Base-by-base conservation (phyloP, 2,888 invertebrate species). In the Odiellus spinosus region DNA sequence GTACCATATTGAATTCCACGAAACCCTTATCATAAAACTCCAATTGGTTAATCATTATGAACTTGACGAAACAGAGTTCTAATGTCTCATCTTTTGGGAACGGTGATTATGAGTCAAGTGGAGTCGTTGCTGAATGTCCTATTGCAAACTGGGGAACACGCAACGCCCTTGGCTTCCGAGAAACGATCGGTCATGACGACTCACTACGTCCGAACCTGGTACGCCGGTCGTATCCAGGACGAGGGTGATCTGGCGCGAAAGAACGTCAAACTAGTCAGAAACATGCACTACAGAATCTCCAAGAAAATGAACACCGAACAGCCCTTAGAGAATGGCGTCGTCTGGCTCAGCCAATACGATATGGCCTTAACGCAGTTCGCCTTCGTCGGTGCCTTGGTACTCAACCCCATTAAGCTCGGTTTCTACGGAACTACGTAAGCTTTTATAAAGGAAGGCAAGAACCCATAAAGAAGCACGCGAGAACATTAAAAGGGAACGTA, bases 361-460 rank as follows among this genome's bases (percentile, higher is more conserved):
- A 75, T 90, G 73, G 80, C 80, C 0, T 63, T 87, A 11, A 86
- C 88, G 0, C 84, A 83, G 65, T 83, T 82, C 61, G 86, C 84
- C 3, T 88, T 88, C 62, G 74, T 88, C 61, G 88, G 86, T 1
- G 77, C 77, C 56, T 70, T 76, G 1, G 61, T 82, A 0, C 60
- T 80, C 48, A 67, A 67, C 47, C 71, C 73, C 1, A 71, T 76
- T 47, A 64, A 71, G 44, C 71, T 85, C 42, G 81, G 83, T 0
- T 67, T 86, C 12, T 38, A 38, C 10, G 26, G 26, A 26, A 26
- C 26, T 4, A 26, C 4, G 26, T 26, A 26, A 26, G 26, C n/a
- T n/a, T n/a, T n/a, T n/a, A n/a, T n/a, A n/a, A n/a, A n/a, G n/a
- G n/a, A n/a, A n/a, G n/a, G n/a, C n/a, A n/a, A n/a, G n/a, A n/a